Base-by-base conservation (phyloP, 2,113 vertebrate species). In the Pelmatolapia mariae region DNA sequence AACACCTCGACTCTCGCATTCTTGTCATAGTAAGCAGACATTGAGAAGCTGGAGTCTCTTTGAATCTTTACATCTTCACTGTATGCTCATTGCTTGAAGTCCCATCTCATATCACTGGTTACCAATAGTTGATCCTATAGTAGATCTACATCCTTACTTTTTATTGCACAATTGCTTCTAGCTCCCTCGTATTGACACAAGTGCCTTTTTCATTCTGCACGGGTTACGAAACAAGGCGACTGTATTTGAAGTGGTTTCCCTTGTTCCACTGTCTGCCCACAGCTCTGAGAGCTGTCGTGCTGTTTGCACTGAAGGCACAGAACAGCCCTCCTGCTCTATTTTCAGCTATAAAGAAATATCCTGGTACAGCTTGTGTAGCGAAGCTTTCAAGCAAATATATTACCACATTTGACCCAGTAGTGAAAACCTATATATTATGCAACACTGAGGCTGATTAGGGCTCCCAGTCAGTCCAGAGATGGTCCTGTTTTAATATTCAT, bases 1-100 rank as follows among this genome's bases (percentile, higher is more conserved):
- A 98, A 93, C 97, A 98, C 92, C 96, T 98, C 84, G 97, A 97
- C 93, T 92, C 97, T 18, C 90, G 59, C 5, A 95, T 97, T 90
- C 94, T 96, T 63, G 94, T 98, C 63, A 97, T 98, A 93, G 98
- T 98, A 96, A 97, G 98, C 96, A 47, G 53, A 78, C 18, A 33
- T 15, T 59, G 4, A 59, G 22, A 59, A 59, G 15, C 24, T 10
- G 26, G 57, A 10, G 45, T 26, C 26, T 59, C 45, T 52, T 33
- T 61, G 59, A 63, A 52, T 52, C 10, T 52, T n/a, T 18, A 19
- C 16, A 52, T 52, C 24, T 52, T 31, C 4, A 5, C 16, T 31
- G 43, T 31, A 47, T 50, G 47, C 45, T 78, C 11, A 19, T 31
- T 0, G 18, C 29, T 78, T 78, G 43, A 50, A 8, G 71, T 50